These are phyloP conservation scores for Brachystomella parvula DNA, from an alignment of 1,140 invertebrate species.

Conservation along the genomic window DNA sequence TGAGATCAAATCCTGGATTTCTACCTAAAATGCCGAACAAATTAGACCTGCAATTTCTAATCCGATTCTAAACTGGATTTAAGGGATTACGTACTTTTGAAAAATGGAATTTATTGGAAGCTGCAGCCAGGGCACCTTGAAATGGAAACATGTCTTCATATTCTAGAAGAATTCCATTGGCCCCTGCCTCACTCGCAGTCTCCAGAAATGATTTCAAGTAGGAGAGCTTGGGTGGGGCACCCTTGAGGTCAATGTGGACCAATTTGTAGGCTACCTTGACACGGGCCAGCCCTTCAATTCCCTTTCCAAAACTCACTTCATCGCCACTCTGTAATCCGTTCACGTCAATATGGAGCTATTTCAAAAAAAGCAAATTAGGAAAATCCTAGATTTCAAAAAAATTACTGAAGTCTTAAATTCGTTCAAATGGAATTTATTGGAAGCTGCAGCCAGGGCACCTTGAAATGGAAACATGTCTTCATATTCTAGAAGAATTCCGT, in stretches of 20 bases:
- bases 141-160: slow-evolving; percentile 53
- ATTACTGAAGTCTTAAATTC: too few species aligned
- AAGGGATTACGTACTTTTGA: not conserved
- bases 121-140: slow-evolving; percentile 11
- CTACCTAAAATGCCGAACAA: slow-evolving; percentile 6
- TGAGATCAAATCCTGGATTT: slow-evolving; percentile 16
- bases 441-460: slow-evolving; percentile 6
- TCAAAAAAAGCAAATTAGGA: too few species aligned
- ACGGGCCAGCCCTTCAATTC: not conserved
- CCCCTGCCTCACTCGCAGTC: slow-evolving; percentile 59
- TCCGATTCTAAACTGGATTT: not conserved
- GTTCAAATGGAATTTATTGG: slow-evolving; percentile 9
- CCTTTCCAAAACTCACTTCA: not conserved
- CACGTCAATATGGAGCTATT: too few species aligned
- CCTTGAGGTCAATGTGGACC: slow-evolving; percentile 85
- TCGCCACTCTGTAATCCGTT: too few species aligned
- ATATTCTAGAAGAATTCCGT: slow-evolving; percentile 48
- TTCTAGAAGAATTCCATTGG: slow-evolving; percentile 48
- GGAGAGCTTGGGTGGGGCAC: slow-evolving; percentile 65
- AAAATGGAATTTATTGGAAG: slow-evolving; percentile 3
- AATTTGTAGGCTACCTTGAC: slow-evolving; percentile 41
- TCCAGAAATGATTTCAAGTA: slow-evolving; percentile 66
- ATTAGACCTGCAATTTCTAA: not conserved
- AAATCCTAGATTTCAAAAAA: too few species aligned
- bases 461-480: slow-evolving; percentile 51